Evolutionary conservation across 2,888 invertebrate species (phyloP).

Genomic region (Stenodema calcarata): DNA sequence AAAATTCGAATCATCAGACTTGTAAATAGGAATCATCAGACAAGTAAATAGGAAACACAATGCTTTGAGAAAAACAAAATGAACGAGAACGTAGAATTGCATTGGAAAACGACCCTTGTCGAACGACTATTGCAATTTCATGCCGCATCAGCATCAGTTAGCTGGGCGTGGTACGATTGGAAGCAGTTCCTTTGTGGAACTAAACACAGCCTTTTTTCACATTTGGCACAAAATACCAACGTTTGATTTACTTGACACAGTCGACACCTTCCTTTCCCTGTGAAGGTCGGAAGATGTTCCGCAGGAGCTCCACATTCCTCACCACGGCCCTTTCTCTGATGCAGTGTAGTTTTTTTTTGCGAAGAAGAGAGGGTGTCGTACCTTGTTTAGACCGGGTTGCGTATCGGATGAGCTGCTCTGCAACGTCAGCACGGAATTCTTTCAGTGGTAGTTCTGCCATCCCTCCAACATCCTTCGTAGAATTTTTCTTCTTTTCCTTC

Average conservation of each 20-base stretch:
- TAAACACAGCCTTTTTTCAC: constrained; percentile 39
- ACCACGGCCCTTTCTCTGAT: background rate
- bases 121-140: background rate
- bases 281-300: constrained; percentile 27
- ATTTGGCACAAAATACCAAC: constrained; percentile 27
- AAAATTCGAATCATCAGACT: too few species aligned
- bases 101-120: too few species aligned
- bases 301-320: background rate
- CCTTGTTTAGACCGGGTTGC: background rate
- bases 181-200: constrained; percentile 42
- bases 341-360: background rate
- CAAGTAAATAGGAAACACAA: too few species aligned
- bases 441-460: background rate
- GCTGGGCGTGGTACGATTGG: background rate
- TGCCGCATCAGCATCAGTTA: too few species aligned
- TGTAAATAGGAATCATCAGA: too few species aligned
- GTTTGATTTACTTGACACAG: constrained; percentile 41
- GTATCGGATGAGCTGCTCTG: background rate
- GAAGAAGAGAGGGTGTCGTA: background rate
- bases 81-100: too few species aligned
- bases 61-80: too few species aligned
- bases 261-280: constrained; percentile 40
- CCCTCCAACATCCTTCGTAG: too few species aligned
- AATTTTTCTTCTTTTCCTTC: too few species aligned
- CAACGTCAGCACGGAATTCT: constrained; percentile 19